Conservation (phyloP, 2,113 vertebrate genomes). For the Pelecanoides urinatrix region DNA sequence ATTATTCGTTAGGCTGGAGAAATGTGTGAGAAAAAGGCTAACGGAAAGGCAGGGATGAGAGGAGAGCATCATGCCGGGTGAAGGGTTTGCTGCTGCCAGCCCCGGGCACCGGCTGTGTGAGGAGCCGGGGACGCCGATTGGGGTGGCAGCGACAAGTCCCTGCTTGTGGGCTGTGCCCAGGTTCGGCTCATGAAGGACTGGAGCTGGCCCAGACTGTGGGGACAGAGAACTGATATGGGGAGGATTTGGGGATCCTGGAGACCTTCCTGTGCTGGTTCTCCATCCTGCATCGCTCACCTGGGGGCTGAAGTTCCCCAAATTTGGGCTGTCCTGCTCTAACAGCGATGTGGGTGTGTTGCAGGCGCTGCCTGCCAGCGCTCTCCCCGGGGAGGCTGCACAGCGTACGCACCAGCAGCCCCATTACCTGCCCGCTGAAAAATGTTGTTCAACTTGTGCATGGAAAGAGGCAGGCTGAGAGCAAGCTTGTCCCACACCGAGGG, state of each 20-base stretch:
- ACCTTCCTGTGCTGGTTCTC: neutral
- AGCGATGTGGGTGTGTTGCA: neutral
- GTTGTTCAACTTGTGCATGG: constrained; percentile 57
- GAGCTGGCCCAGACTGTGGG: neutral
- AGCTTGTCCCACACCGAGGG: constrained; percentile 43
- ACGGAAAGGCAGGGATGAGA: neutral
- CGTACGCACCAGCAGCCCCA: constrained; percentile 12
- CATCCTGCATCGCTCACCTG: neutral
- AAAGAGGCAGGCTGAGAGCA: constrained; percentile 37
- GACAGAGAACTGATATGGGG: neutral
- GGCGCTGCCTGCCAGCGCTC: neutral
- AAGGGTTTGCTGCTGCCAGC: neutral
- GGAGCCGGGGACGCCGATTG: accelerated
- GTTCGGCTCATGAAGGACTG: neutral
- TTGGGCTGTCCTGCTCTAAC: neutral
- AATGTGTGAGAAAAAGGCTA: neutral
- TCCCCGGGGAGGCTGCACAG: neutral
- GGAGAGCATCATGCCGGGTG: neutral
- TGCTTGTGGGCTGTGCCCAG: neutral
- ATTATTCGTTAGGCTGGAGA: neutral
- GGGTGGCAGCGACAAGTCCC: neutral
- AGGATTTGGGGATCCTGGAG: neutral
- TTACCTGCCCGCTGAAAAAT: constrained; percentile 54
- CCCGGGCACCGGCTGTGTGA: accelerated
- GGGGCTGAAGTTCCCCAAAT: neutral